Percentiles rank a stretch among this genome's conserved stretches.
These are phyloP conservation scores for Caenorhabditis briggsae DNA, from an alignment of 1,140 invertebrate species.

Conservation along the genomic window DNA sequence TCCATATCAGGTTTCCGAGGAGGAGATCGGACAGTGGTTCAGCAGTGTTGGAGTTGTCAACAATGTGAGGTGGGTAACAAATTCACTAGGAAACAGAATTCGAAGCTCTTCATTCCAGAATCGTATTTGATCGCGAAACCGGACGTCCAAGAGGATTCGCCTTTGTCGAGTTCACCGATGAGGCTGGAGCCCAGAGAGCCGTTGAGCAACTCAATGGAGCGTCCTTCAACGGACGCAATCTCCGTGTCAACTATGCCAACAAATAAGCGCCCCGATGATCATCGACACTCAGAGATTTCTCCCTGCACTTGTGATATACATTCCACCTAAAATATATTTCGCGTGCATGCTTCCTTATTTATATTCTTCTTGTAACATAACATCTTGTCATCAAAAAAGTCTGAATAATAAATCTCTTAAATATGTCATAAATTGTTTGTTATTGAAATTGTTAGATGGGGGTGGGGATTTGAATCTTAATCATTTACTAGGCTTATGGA, in stretches of 20 bases:
- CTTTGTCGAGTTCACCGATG: constrained; percentile 90
- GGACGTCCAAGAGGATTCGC: constrained; percentile 99
- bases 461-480: too few relatives aligned
- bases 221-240: constrained; percentile 94
- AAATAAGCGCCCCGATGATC: constrained; percentile 63
- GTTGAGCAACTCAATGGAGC: constrained; percentile 98
- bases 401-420: too few relatives aligned
- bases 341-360: not conserved
- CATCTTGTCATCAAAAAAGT: too few relatives aligned
- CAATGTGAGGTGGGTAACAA: constrained; percentile 63
- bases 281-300: constrained; percentile 11
- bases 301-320: constrained; percentile 49
- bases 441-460: too few relatives aligned
- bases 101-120: not conserved
- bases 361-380: too few relatives aligned
- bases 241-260: constrained; percentile 86
- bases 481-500: too few relatives aligned
- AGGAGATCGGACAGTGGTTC: constrained; percentile 98
- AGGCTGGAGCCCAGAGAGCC: constrained; percentile 93
- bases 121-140: constrained; percentile 91
- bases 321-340: constrained; percentile 39
- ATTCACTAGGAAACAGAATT: not conserved
- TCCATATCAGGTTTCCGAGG: constrained; percentile 97
- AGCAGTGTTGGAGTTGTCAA: constrained; percentile 91
- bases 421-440: too few relatives aligned